phyloP scores from a whole-genome alignment of 2,888 invertebrate genomes.

The Lamproptera curius region DNA sequence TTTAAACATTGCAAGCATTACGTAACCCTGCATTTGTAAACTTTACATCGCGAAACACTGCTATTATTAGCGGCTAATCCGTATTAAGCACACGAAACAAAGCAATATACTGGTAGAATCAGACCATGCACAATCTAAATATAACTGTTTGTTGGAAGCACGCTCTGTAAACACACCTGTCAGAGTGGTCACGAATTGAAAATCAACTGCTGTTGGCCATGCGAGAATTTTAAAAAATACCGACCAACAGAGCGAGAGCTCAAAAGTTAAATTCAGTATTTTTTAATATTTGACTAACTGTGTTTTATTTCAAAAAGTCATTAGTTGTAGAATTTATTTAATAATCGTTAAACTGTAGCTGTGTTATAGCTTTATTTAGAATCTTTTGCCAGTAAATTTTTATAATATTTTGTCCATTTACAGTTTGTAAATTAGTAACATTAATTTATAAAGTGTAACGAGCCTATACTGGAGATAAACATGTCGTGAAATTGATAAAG shows the following conservation, averaged over 20 bases:
- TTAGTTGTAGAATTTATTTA: no score
- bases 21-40: neutral
- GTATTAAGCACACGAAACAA: constrained; percentile 3
- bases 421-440: no score
- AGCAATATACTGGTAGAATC: constrained; percentile 6
- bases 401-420: no score
- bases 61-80: constrained; percentile 7
- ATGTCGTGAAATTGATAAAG: no score
- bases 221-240: constrained; percentile 40
- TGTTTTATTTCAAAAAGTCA: neutral
- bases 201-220: constrained; percentile 53
- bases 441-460: no score
- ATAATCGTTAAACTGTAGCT: no score
- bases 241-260: neutral
- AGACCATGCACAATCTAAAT: constrained; percentile 49
- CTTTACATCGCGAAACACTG: neutral
- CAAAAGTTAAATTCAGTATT: neutral
- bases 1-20: neutral
- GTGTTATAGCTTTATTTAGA: no score
- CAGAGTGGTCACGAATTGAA: constrained; percentile 64
- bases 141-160: constrained; percentile 50
- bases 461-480: no score
- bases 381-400: no score
- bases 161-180: constrained; percentile 57
- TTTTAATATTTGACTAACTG: neutral